A percentile compares a stretch with the other conserved stretches of the same genome.
Conservation (phyloP, 2,888 invertebrate genomes). For the Tipula lateralis region DNA sequence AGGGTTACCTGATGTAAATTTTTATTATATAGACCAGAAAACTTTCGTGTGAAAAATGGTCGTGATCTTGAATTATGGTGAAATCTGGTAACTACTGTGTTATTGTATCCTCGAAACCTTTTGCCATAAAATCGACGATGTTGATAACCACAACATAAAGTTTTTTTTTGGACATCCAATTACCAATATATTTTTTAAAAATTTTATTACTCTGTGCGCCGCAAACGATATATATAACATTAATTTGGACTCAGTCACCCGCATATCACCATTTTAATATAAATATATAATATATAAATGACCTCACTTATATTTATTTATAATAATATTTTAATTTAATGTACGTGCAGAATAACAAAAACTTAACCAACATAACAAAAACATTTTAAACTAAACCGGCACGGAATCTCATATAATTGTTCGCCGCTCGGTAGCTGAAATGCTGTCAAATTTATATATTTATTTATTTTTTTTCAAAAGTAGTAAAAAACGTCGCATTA, state of each 20-base stretch:
- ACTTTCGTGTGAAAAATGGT: too few species aligned
- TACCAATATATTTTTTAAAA: too few species aligned
- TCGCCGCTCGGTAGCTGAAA: constrained; percentile 4
- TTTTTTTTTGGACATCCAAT: too few species aligned
- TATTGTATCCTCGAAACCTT: too few species aligned
- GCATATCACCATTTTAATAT: background rate
- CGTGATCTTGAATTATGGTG: too few species aligned
- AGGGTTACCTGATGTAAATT: too few species aligned
- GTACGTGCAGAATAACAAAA: constrained; percentile 9
- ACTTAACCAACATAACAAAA: background rate
- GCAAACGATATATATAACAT: too few species aligned
- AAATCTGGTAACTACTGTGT: too few species aligned
- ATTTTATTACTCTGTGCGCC: too few species aligned
- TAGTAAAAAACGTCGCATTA: background rate
- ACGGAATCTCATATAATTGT: constrained; percentile 19
- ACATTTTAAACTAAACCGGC: background rate
- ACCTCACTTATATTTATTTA: background rate
- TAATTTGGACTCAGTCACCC: background rate
- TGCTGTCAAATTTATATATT: background rate
- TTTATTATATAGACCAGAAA: too few species aligned
- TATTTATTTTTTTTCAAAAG: background rate
- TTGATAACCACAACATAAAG: too few species aligned
- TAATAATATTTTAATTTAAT: constrained; percentile 11
- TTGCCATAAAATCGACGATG: too few species aligned
- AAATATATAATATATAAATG: background rate